Base-by-base conservation (phyloP, 2,797 vertebrate genomes). In the Microchirus variegatus region DNA sequence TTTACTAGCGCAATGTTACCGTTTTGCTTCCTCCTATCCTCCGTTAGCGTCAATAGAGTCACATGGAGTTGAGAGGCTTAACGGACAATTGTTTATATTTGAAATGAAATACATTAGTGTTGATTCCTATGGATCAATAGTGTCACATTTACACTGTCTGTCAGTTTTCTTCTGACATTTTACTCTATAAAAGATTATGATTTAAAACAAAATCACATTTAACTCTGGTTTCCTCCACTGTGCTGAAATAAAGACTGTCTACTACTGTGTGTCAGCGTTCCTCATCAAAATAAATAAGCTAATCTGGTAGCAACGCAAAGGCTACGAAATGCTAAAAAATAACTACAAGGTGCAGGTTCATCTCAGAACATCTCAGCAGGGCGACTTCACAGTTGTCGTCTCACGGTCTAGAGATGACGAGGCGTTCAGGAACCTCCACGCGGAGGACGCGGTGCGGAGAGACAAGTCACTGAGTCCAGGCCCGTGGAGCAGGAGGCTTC, bases 171-270 rank as follows among this genome's bases (percentile, higher is more conserved):
- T 50, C 40, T 9, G 17, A 61, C n/a, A 12, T 47, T 22, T 37
- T 10, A 38, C 55, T 58, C 3, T 4, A 14, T n/a, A 2, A 59
- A 37, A 47, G 49, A 47, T 9, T 43, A 45, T 11, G 16, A 12
- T 17, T 68, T 43, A 44, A 67, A 67, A n/a, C n/a, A n/a, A n/a
- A 60, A 58, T 31, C 19, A 47, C 1, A 7, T 36, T 53, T 3
- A 49, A 16, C 31, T 31, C 7, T 31, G 31, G 31, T 31, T 31
- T 31, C 31, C 31, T 31, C 31, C 8, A 31, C 31, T 31, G 31
- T 8, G 7, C 31, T 31, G 31, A 63, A 73, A 71, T 79, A 42
- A 45, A 56, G 11, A 17, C n/a, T 14, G 10, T 19, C 15, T 17
- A 4, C 46, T n/a, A 11, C 5, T 8, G 31, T 8, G 8, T 18